Evolutionary conservation across 2,113 vertebrate species (phyloP).

Genomic region (Cromileptes altivelis): DNA sequence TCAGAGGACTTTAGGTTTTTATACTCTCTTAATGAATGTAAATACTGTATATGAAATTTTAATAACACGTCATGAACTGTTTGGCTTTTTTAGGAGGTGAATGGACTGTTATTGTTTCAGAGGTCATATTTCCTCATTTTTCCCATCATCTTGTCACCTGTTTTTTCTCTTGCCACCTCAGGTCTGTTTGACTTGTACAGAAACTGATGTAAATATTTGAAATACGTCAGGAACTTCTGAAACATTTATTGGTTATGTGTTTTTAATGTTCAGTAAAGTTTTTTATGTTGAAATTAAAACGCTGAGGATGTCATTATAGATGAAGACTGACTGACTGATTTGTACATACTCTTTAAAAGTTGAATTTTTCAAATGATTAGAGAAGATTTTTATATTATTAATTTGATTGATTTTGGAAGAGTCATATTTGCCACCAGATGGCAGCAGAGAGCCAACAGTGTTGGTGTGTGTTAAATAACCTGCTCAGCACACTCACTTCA

Average conservation of each 20-base stretch:
- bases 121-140: neutral
- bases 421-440: no score
- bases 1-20: neutral
- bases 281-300: constrained; percentile 17
- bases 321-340: no score
- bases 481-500: no score
- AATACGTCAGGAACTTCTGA: neutral
- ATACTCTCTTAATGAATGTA: neutral
- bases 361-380: no score
- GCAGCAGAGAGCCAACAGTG: no score
- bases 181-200: constrained; percentile 16
- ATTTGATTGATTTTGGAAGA: no score
- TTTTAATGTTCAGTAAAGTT: constrained; percentile 40
- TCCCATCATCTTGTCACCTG: neutral
- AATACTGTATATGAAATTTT: neutral
- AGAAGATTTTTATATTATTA: no score
- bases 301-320: neutral
- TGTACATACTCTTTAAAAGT: no score
- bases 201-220: constrained; percentile 36
- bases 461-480: no score
- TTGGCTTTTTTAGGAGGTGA: neutral
- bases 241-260: neutral
- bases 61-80: neutral
- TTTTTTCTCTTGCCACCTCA: neutral
- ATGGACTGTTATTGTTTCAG: neutral